A percentile compares a stretch with the other conserved stretches of the same genome.
Conservation (phyloP, 2,797 vertebrate species). For the Dromococcyx pavoninus region DNA sequence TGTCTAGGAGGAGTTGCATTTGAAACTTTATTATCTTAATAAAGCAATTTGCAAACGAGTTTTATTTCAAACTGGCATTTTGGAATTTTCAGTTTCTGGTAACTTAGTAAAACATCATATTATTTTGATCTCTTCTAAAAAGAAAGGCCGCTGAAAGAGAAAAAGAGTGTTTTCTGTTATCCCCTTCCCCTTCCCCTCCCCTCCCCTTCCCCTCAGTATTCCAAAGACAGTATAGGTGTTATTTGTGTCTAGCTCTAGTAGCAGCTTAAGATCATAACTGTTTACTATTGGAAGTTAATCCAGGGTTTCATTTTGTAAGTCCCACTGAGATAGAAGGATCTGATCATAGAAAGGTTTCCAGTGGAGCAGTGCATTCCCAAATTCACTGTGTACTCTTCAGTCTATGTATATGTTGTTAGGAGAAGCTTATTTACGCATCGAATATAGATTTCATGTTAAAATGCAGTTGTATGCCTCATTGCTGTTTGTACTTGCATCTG, state of each 20-base stretch:
- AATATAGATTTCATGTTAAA: slow-evolving; percentile 50
- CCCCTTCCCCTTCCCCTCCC: no score
- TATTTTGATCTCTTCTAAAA: background rate
- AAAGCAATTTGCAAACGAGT: background rate
- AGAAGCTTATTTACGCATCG: slow-evolving; percentile 53
- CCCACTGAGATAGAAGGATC: slow-evolving; percentile 21
- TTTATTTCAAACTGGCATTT: background rate
- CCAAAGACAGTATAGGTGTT: background rate
- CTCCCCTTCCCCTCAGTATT: background rate
- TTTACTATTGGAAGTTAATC: slow-evolving; percentile 40
- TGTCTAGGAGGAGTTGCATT: background rate
- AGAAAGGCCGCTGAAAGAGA: background rate
- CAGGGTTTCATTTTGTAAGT: slow-evolving; percentile 44
- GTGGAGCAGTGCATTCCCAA: slow-evolving; percentile 7
- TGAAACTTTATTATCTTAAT: background rate
- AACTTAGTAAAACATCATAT: background rate
- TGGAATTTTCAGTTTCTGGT: background rate
- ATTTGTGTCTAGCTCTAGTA: background rate
- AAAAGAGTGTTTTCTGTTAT: rapidly evolving
- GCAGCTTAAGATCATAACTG: slow-evolving; percentile 23
- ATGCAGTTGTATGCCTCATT: slow-evolving; percentile 18
- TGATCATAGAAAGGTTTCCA: slow-evolving; percentile 50
- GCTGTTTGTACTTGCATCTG: slow-evolving; percentile 31
- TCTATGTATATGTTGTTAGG: background rate
- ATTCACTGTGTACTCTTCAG: slow-evolving; percentile 1